These are phyloP conservation scores for Eulithis prunata DNA, from an alignment of 2,888 invertebrate genomes.

Conservation along the genomic window DNA sequence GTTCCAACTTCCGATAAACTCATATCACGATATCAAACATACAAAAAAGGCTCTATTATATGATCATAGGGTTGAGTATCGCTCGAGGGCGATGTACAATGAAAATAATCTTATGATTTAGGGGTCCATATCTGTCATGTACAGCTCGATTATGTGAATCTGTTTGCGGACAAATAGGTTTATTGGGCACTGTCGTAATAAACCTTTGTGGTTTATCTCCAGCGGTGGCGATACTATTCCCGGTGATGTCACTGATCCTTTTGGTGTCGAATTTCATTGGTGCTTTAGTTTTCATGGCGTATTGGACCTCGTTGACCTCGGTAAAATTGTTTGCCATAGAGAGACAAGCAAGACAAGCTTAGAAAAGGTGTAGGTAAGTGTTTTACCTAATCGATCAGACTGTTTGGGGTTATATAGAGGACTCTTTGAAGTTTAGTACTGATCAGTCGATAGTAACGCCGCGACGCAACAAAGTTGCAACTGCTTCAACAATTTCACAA, in stretches of 20 bases:
- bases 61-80: conserved; percentile 44
- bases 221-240: conserved; percentile 54
- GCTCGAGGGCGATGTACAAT: conserved; percentile 49
- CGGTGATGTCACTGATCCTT: conserved; percentile 53
- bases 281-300: conserved; percentile 23
- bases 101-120: conserved; percentile 76
- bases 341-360: neutral
- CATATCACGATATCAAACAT: conserved; percentile 34
- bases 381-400: too few relatives aligned
- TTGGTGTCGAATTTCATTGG: conserved; percentile 46
- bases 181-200: conserved; percentile 76
- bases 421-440: conserved; percentile 28
- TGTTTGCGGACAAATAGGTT: conserved; percentile 78
- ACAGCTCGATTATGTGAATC: conserved; percentile 72
- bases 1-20: conserved; percentile 55
- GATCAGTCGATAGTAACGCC: conserved; percentile 18
- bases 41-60: conserved; percentile 39
- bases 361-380: neutral
- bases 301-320: neutral
- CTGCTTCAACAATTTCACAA: conserved; percentile 13
- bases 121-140: conserved; percentile 72
- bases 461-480: conserved; percentile 19
- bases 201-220: conserved; percentile 71
- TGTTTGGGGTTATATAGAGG: conserved; percentile 27
- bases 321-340: neutral